phyloP scores from a whole-genome alignment of 2,888 invertebrate genomes.

The Brachycybe producta region DNA sequence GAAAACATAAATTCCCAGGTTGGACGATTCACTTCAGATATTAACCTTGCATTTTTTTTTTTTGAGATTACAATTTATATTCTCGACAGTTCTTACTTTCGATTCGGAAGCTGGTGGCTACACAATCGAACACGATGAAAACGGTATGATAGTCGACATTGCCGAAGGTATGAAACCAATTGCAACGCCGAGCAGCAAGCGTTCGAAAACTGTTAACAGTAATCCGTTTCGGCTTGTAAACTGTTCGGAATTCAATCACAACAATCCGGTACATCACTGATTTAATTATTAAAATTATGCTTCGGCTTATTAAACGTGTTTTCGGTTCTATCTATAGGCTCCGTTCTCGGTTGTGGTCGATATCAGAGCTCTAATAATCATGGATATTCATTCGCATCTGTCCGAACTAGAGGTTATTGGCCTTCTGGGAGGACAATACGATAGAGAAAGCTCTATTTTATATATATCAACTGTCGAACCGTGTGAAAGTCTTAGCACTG shows the following conservation, averaged over 20 bases:
- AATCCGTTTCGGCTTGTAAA: conserved; percentile 44
- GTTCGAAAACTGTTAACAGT: conserved; percentile 13
- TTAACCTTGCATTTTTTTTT: not conserved
- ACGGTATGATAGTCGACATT: conserved; percentile 43
- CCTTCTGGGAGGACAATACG: conserved; percentile 48
- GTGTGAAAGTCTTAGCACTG: conserved; percentile 49
- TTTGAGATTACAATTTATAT: not conserved
- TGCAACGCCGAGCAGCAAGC: conserved; percentile 7
- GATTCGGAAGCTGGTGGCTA: conserved; percentile 48
- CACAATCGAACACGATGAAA: conserved; percentile 49
- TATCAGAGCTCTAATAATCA: conserved; percentile 47
- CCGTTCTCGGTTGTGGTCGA: conserved; percentile 47
- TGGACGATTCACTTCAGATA: not conserved
- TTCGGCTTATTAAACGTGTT: not conserved
- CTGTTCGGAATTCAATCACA: conserved; percentile 45
- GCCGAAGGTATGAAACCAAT: conserved; percentile 35
- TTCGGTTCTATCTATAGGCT: conserved; percentile 40
- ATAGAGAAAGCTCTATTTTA: conserved; percentile 32
- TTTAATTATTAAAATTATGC: not conserved
- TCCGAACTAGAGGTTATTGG: conserved; percentile 62
- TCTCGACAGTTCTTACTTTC: not conserved
- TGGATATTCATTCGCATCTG: conserved; percentile 57
- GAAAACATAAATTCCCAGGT: conserved; percentile 13
- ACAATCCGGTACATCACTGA: conserved; percentile 41
- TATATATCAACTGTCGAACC: conserved; percentile 45